These are phyloP conservation scores for Anolis carolinensis DNA, from an alignment of 2,113 vertebrate genomes.

Conservation along the genomic window DNA sequence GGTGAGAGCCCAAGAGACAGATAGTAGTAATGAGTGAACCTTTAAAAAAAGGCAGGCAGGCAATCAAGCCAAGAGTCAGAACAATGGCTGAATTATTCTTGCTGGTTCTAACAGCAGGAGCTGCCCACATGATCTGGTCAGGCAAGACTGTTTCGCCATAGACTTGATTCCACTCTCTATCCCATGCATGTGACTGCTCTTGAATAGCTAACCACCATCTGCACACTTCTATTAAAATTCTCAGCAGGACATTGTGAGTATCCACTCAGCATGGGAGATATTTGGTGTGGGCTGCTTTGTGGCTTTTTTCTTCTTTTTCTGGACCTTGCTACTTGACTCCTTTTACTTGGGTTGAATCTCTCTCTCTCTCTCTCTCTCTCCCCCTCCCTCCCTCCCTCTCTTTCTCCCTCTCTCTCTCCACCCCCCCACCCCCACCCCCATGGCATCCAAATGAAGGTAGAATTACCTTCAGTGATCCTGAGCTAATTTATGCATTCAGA, in stretches of 20 bases:
- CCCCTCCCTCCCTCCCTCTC: not conserved
- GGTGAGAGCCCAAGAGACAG: not conserved
- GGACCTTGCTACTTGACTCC: not conserved
- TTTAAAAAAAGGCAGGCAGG: not conserved
- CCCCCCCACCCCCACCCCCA: not conserved
- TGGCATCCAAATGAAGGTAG: not conserved
- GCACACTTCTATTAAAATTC: not conserved
- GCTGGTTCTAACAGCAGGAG: not conserved
- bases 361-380: not conserved
- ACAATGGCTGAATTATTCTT: not conserved
- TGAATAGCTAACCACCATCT: slow-evolving; percentile 1
- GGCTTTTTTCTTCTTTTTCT: not conserved
- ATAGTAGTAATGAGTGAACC: not conserved
- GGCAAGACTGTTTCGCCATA: not conserved
- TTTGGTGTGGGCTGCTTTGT: not conserved
- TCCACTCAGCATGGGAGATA: not conserved
- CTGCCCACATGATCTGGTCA: not conserved
- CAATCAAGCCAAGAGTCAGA: not conserved
- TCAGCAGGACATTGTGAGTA: not conserved
- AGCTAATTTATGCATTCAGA: not conserved
- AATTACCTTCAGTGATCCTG: not conserved
- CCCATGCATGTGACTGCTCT: not conserved
- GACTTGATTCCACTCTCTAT: not conserved
- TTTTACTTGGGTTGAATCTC: not conserved
- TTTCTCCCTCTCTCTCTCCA: not conserved